Evolutionary conservation across 2,113 vertebrate genomes (phyloP).

Genomic region (Actinemys pallida): DNA sequence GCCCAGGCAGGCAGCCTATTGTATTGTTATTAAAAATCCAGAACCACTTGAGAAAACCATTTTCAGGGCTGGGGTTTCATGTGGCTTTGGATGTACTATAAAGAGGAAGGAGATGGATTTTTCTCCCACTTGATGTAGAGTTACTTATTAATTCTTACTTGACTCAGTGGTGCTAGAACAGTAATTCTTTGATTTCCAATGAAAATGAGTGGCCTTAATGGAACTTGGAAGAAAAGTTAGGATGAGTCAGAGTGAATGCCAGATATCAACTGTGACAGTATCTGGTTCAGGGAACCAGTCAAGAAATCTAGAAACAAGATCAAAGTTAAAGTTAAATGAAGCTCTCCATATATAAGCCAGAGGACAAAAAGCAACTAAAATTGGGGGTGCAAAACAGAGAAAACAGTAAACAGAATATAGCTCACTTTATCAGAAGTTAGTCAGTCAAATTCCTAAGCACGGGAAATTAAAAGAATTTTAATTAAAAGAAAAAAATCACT

Average conservation of each 20-base stretch:
- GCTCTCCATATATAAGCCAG: background rate
- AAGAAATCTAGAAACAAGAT: background rate
- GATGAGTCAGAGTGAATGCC: background rate
- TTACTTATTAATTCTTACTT: background rate
- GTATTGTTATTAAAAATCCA: too few relatives aligned
- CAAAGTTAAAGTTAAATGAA: slow-evolving; percentile 4
- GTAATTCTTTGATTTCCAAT: background rate
- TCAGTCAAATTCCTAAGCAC: background rate
- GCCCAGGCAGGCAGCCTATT: too few relatives aligned
- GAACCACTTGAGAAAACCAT: too few relatives aligned
- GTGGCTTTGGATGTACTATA: background rate
- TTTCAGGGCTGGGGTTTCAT: background rate
- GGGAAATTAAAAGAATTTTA: background rate
- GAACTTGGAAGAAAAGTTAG: background rate
- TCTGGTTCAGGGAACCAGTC: background rate
- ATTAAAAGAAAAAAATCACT: too few relatives aligned
- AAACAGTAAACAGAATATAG: background rate
- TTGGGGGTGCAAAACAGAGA: background rate
- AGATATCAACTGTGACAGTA: background rate
- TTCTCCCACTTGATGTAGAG: background rate
- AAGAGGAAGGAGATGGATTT: background rate
- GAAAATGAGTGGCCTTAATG: background rate
- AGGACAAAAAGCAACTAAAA: background rate
- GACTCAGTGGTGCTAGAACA: background rate
- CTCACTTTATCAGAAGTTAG: background rate